Evolutionary conservation across 2,113 vertebrate genomes (phyloP).

Genomic region (Anguilla japonica): DNA sequence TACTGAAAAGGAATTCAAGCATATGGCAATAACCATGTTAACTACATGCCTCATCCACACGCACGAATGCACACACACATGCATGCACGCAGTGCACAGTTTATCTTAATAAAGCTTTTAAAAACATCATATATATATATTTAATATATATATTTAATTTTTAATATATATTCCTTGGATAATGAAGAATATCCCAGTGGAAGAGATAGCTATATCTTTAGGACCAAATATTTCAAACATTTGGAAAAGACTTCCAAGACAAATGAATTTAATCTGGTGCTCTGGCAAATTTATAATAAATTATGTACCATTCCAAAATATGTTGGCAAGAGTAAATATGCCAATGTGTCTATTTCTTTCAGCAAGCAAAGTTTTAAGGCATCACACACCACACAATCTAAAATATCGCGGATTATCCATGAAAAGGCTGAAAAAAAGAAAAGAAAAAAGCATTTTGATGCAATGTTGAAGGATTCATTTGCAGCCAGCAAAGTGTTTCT

Average conservation of each 20-base stretch:
- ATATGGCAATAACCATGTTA: background rate
- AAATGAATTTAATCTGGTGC: background rate
- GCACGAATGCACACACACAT: background rate
- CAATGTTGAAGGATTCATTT: background rate
- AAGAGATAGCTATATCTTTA: background rate
- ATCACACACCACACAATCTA: background rate
- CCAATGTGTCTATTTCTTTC: background rate
- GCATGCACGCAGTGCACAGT: too few species aligned
- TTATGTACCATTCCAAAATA: background rate
- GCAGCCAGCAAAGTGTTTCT: too few species aligned
- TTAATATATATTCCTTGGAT: background rate
- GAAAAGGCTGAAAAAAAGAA: background rate
- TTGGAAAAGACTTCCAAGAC: background rate
- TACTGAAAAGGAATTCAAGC: conserved; percentile 19
- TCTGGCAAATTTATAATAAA: background rate
- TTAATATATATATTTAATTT: too few species aligned
- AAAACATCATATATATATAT: background rate
- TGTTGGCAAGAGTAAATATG: background rate
- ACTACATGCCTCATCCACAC: background rate
- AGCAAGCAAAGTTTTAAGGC: background rate
- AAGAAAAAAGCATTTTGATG: background rate
- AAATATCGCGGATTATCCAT: background rate
- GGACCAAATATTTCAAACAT: background rate
- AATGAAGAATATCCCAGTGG: background rate
- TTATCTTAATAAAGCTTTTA: background rate